These are phyloP conservation scores for Nicator chloris DNA, from an alignment of 2,113 vertebrate genomes.

Conservation along the genomic window DNA sequence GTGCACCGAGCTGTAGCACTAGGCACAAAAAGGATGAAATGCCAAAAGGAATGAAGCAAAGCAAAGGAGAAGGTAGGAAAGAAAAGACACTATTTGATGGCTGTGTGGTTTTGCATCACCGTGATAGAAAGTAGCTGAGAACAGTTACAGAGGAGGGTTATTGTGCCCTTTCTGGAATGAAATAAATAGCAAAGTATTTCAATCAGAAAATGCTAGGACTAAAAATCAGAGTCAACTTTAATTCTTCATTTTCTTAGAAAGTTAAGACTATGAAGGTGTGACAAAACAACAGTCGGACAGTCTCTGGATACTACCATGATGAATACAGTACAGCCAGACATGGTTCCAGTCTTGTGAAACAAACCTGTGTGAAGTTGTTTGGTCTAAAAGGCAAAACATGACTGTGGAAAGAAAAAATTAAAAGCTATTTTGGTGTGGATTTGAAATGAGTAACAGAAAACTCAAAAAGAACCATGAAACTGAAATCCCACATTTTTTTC, in stretches of 20 bases:
- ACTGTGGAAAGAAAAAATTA: neutral
- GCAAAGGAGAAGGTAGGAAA: neutral
- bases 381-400: neutral
- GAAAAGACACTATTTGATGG: neutral
- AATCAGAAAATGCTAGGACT: neutral
- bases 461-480: neutral
- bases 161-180: rapidly evolving
- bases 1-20: neutral
- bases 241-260: neutral
- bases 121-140: neutral
- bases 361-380: neutral
- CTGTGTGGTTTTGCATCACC: neutral
- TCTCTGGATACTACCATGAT: neutral
- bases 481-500: neutral
- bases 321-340: neutral
- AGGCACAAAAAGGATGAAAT: neutral
- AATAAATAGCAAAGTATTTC: neutral
- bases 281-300: neutral
- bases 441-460: neutral
- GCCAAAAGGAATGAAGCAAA: neutral
- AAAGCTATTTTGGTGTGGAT: neutral
- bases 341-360: neutral
- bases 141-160: neutral
- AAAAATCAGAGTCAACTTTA: neutral
- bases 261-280: neutral